Evolutionary conservation across 2,888 invertebrate genomes (phyloP).

Genomic region (Masnerella sp.): DNA sequence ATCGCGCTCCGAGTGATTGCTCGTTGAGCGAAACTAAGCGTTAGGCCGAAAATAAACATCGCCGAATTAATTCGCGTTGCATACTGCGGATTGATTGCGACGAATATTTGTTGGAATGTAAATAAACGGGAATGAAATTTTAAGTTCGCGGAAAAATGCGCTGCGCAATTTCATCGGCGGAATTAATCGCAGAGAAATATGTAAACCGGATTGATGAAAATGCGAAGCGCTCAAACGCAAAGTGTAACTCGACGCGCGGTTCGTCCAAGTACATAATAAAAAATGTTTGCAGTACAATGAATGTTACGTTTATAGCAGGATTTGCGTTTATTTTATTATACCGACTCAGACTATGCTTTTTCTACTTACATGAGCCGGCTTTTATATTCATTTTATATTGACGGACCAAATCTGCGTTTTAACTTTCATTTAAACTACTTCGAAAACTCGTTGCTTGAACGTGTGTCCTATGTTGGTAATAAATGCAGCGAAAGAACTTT

Average conservation of each 20-base stretch:
- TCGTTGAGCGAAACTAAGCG: too few species aligned
- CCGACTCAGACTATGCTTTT: slow-evolving; percentile 13
- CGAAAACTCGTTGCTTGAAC: not conserved
- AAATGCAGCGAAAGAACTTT: slow-evolving; percentile 7
- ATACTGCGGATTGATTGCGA: not conserved
- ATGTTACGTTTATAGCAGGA: slow-evolving; percentile 37
- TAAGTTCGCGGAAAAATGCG: not conserved
- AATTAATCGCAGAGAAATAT: slow-evolving; percentile 15
- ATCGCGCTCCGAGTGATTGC: too few species aligned
- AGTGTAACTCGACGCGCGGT: slow-evolving; percentile 5
- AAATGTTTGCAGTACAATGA: slow-evolving; percentile 31
- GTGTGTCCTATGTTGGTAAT: not conserved
- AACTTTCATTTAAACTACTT: slow-evolving; percentile 32
- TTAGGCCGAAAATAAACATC: not conserved
- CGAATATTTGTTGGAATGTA: not conserved
- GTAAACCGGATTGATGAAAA: slow-evolving; percentile 20
- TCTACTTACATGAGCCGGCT: not conserved
- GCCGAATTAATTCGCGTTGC: not conserved
- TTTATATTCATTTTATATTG: slow-evolving; percentile 44
- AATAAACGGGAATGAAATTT: not conserved
- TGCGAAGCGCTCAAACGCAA: slow-evolving; percentile 1
- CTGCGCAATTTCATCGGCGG: slow-evolving; percentile 4
- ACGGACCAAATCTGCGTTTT: slow-evolving; percentile 21
- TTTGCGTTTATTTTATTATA: slow-evolving; percentile 47
- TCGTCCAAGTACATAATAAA: slow-evolving; percentile 30